phyloP scores from a whole-genome alignment of 23 tunicate genomes.

The Diplosoma virens region DNA sequence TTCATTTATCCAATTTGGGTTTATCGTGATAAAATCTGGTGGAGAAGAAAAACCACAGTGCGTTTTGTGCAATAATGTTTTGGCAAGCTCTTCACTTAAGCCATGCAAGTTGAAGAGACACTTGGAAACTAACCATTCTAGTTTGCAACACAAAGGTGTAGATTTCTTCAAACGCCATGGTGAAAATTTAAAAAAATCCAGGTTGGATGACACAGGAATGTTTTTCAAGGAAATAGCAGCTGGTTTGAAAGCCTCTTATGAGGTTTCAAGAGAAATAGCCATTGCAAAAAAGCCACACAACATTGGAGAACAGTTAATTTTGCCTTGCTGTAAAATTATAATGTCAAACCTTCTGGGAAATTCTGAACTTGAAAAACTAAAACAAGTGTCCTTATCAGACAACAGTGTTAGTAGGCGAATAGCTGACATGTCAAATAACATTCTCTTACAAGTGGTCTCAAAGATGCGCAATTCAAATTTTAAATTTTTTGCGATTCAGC shows the following conservation, averaged over 20 bases:
- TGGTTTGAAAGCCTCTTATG: conserved; percentile 49
- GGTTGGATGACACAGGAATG: conserved; percentile 37
- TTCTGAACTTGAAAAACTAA: conserved; percentile 46
- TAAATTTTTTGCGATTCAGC: conserved; percentile 48
- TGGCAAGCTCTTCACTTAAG: too few species aligned
- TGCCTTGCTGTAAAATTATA: conserved; percentile 31
- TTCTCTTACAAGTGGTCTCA: too few species aligned
- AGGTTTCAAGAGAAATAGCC: conserved; percentile 60
- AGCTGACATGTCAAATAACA: conserved; percentile 44
- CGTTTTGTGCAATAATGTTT: too few species aligned
- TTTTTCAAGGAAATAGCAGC: conserved; percentile 47
- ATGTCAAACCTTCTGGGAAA: conserved; percentile 34
- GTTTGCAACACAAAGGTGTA: conserved; percentile 46
- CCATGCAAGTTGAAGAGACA: too few species aligned
- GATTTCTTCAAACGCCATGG: conserved; percentile 65
- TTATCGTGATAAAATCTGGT: too few species aligned
- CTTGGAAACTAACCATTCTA: too few species aligned
- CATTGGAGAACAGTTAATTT: conserved; percentile 55
- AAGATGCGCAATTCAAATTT: conserved; percentile 39
- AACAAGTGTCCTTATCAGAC: conserved; percentile 43
- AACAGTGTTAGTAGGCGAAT: conserved; percentile 52
- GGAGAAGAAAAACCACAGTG: too few species aligned
- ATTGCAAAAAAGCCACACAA: conserved; percentile 61
- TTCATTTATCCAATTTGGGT: too few species aligned
- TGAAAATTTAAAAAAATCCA: conserved; percentile 38